A percentile compares a stretch with the other conserved stretches of the same genome.
Conservation (phyloP, 2,113 vertebrate genomes). For the Elanoides forficatus region DNA sequence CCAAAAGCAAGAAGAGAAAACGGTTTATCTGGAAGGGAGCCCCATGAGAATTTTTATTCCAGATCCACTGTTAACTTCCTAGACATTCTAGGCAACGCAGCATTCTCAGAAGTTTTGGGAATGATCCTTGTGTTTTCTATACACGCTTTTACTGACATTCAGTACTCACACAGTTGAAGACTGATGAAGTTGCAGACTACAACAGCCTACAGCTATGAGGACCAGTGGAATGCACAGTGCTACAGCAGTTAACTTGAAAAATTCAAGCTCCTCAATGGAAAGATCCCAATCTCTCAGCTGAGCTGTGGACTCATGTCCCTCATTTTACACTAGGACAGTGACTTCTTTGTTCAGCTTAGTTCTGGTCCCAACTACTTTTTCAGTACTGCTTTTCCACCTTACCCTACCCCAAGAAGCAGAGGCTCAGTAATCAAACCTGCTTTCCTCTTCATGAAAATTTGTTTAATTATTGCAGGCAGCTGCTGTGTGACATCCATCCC, state of each 20-base stretch:
- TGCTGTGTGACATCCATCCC: neutral
- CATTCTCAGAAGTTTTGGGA: neutral
- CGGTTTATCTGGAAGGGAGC: fast-evolving
- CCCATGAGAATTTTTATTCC: neutral
- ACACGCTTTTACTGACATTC: neutral
- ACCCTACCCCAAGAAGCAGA: neutral
- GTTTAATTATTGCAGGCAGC: neutral
- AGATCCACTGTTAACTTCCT: neutral
- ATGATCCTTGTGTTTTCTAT: neutral
- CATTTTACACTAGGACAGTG: neutral
- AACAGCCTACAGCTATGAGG: neutral
- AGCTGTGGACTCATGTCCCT: neutral
- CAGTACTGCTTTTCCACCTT: neutral
- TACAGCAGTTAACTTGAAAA: neutral
- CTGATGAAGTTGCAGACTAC: neutral
- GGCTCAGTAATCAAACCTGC: neutral
- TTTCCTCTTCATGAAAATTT: neutral
- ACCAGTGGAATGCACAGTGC: fast-evolving
- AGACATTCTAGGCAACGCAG: neutral
- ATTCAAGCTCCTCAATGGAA: neutral
- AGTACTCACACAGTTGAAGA: fast-evolving
- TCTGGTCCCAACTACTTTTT: neutral
- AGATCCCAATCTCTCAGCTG: neutral
- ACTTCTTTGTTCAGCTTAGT: neutral
- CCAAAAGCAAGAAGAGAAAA: neutral